These are phyloP conservation scores for Enteromius mattozi DNA, from an alignment of 2,797 vertebrate genomes.

Conservation along the genomic window DNA sequence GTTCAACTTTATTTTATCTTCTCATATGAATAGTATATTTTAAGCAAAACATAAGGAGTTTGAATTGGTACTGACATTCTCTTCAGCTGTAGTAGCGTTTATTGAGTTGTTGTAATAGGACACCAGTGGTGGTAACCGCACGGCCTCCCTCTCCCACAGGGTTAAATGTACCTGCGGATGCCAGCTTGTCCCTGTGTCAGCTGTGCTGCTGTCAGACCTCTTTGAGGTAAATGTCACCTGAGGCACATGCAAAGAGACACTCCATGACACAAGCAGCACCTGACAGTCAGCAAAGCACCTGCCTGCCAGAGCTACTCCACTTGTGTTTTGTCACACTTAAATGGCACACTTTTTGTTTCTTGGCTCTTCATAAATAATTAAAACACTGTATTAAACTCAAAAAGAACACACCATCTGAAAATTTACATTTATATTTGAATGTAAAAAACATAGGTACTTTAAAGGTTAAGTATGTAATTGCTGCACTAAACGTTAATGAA, in stretches of 20 bases:
- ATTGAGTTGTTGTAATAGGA: slow-evolving; percentile 19
- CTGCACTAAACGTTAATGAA: neutral
- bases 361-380: neutral
- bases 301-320: neutral
- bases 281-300: slow-evolving; percentile 29
- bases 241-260: slow-evolving; percentile 48
- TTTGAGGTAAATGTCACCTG: slow-evolving; percentile 43
- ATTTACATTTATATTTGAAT: neutral
- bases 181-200: slow-evolving; percentile 34
- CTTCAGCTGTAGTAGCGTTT: neutral
- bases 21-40: neutral
- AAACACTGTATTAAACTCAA: neutral
- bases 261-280: slow-evolving; percentile 33
- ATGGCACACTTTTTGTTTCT: neutral
- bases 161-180: slow-evolving; percentile 16
- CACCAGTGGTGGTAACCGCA: slow-evolving; percentile 9
- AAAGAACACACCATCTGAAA: neutral
- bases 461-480: neutral
- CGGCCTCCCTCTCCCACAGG: slow-evolving; percentile 1
- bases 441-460: neutral
- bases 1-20: slow-evolving; percentile 4
- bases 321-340: neutral
- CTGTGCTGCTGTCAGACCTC: slow-evolving; percentile 23
- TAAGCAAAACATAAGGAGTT: neutral
- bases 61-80: neutral